A percentile compares a stretch with the other conserved stretches of the same genome.
phyloP scores from a whole-genome alignment of 2,888 invertebrate genomes.

The Labia minor region DNA sequence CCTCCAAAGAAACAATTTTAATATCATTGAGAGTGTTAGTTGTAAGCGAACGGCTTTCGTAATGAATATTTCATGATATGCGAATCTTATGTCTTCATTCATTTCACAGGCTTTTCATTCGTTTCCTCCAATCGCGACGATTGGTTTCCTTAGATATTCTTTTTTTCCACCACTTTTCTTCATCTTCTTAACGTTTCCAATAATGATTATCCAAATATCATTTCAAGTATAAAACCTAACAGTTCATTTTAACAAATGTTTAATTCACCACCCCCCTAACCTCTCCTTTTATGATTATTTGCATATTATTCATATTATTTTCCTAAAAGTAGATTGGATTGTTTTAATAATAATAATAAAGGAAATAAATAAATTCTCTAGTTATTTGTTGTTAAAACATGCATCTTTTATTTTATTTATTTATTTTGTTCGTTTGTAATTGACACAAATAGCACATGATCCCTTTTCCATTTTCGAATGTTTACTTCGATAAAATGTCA shows the following conservation, averaged over 20 bases:
- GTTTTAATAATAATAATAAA: not conserved
- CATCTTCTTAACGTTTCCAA: not conserved
- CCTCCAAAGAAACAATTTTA: constrained; percentile 32
- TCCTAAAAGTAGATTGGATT: not conserved
- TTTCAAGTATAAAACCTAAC: not conserved
- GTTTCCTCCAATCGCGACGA: constrained; percentile 13
- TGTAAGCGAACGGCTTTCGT: constrained; percentile 27
- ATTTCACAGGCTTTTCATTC: not conserved
- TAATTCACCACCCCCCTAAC: not conserved
- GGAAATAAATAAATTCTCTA: too few species aligned
- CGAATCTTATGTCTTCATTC: constrained; percentile 27
- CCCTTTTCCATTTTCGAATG: not conserved
- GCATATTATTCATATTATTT: not conserved
- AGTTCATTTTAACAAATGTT: not conserved
- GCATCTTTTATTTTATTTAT: too few species aligned
- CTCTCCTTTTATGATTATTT: too few species aligned
- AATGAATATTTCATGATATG: constrained; percentile 42
- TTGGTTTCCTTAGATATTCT: not conserved
- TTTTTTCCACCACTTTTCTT: too few species aligned
- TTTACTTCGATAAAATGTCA: not conserved
- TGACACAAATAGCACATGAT: not conserved
- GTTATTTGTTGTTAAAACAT: not conserved
- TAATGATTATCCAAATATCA: not conserved
- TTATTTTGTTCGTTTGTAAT: not conserved
- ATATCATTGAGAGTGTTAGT: constrained; percentile 39